Base-by-base conservation (phyloP, 2,797 vertebrate genomes). In the Sardinella longiceps region DNA sequence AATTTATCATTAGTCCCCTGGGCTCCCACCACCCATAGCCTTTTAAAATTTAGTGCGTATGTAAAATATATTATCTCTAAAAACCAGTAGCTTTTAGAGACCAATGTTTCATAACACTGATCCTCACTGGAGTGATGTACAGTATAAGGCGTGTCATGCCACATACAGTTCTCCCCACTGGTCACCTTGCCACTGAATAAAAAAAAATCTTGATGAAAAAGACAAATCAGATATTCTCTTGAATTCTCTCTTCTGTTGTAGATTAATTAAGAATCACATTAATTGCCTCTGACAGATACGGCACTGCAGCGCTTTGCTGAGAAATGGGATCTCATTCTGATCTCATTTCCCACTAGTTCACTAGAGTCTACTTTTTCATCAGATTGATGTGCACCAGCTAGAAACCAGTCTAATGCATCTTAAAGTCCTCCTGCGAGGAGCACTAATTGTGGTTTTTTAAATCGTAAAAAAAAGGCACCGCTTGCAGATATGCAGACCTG, bases 371-470 rank as follows among this genome's bases (percentile, higher is more conserved):
- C 33, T 70, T 70, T 37, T 37, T 70, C 14, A 33, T 66, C 30
- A 30, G 33, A 37, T 12, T 23, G 33, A 39, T 20, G 30, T 74
- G 66, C 15, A 6, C 37, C 66, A 18, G 63, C 30, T 70, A 70
- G 63, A 74, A 15, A 33, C 30, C 66, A 74, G 30, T 33, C 39
- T 74, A 74, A 74, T 77, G 70, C 37, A 20, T 77, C 70, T 77
- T 18, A 77, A 43, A 77, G 10, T 7, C 70, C 6, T 18, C 70
- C 37, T 23, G 5, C 39, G 6, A 60, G 5, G 15, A 18, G 66
- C 51, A 39, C 37, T 77, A 6, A 20, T 39, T 77, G 70, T 23
- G 70, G 70, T 77, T 77, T 77, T 33, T 6, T 0, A 23, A 77
- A 43, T 43, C 33, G 7, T 77, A 77, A 77, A 77, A 77, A 77